A percentile compares a stretch with the other conserved stretches of the same genome.
Conservation (phyloP, 1,140 invertebrate genomes). For the Trichoplusia ni region DNA sequence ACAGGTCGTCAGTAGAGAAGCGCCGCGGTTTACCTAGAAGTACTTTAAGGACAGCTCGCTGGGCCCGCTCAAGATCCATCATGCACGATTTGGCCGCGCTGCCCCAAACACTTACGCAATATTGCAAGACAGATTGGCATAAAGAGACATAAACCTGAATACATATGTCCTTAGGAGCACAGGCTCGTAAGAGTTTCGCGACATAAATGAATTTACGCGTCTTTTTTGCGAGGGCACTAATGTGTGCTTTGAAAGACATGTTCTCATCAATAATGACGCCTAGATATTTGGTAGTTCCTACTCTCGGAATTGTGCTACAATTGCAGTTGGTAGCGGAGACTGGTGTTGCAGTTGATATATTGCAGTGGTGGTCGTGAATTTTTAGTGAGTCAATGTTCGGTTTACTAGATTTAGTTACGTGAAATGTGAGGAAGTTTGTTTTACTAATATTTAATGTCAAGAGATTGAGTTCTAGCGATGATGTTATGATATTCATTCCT, state of each 20-base stretch:
- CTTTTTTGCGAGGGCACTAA: slow-evolving; percentile 1
- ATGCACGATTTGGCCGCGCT: no score
- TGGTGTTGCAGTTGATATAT: neutral
- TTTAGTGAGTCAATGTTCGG: neutral
- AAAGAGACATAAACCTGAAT: no score
- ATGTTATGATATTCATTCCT: neutral
- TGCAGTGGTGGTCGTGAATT: neutral
- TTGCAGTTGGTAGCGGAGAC: neutral
- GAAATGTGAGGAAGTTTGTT: neutral
- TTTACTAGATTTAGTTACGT: neutral
- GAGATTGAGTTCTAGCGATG: neutral
- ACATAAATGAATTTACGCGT: neutral
- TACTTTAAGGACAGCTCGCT: no score
- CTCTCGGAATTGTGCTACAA: neutral
- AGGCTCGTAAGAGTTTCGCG: neutral
- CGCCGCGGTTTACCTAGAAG: no score
- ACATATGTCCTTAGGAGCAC: neutral
- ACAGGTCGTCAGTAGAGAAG: no score
- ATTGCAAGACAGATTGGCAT: no score
- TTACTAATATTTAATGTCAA: neutral
- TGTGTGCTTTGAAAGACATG: neutral
- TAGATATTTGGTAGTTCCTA: neutral
- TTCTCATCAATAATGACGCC: neutral
- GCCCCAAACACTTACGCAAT: no score
- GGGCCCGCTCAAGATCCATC: no score